Conservation (phyloP, 1,140 invertebrate species). For the Temnothorax nylanderi region DNA sequence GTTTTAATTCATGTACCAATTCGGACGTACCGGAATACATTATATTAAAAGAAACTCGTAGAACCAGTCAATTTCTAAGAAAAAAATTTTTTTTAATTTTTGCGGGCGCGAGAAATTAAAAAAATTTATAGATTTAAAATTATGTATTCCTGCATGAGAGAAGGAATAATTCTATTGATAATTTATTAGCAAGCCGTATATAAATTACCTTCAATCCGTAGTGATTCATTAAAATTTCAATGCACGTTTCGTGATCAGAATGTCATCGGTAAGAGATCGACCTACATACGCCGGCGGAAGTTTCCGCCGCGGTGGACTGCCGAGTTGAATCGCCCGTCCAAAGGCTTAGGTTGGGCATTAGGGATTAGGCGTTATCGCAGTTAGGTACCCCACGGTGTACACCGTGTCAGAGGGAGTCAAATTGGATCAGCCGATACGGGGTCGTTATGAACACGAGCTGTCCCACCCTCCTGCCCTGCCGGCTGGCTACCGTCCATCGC, state of each 20-base stretch:
- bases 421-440: conserved; percentile 79
- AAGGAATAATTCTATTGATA: not conserved
- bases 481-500: not conserved
- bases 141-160: not conserved
- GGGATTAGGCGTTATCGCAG: conserved; percentile 59
- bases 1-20: not conserved
- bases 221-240: conserved; percentile 10
- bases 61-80: not conserved
- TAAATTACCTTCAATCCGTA: not conserved
- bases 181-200: not conserved
- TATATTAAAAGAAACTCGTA: not conserved
- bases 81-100: not conserved
- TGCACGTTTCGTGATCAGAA: not conserved
- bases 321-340: conserved; percentile 41
- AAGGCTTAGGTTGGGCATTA: conserved; percentile 29
- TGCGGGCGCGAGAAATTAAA: not conserved
- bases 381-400: conserved; percentile 58
- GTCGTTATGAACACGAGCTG: conserved; percentile 76
- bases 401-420: conserved; percentile 72
- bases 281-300: conserved; percentile 62
- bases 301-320: conserved; percentile 18
- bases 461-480: not conserved
- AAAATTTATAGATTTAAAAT: not conserved
- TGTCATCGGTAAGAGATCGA: conserved; percentile 19
- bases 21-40: not conserved